Evolutionary conservation across 2,797 vertebrate genomes (phyloP).

Genomic region (Gobionotothen gibberifrons): DNA sequence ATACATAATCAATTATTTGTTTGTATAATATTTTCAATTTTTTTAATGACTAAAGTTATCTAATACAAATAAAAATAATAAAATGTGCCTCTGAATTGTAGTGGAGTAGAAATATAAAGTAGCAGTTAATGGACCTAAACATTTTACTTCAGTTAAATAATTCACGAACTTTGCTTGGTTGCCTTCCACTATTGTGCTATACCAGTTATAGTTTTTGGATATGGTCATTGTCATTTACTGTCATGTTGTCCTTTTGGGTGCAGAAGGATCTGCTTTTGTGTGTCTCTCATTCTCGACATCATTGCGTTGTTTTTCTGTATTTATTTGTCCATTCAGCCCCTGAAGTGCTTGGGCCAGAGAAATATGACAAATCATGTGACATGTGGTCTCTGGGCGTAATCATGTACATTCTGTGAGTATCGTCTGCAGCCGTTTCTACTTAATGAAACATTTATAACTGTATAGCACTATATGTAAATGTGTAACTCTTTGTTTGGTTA

Average conservation of each 20-base stretch:
- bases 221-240: constrained; percentile 4
- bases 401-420: constrained; percentile 97
- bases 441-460: background rate
- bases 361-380: constrained; percentile 98
- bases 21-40: too few species aligned
- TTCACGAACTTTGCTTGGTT: too few species aligned
- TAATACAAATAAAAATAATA: too few species aligned
- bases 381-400: constrained; percentile 99
- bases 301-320: constrained; percentile 36
- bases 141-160: too few species aligned
- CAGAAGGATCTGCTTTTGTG: constrained; percentile 10
- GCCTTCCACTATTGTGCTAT: background rate
- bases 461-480: background rate
- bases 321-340: constrained; percentile 84
- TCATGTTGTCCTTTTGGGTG: constrained; percentile 21
- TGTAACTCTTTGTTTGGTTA: background rate
- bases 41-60: too few species aligned
- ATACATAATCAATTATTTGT: too few species aligned
- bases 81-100: too few species aligned
- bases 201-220: background rate
- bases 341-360: constrained; percentile 96
- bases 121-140: too few species aligned
- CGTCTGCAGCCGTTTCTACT: constrained; percentile 7
- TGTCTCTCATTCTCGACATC: constrained; percentile 22
- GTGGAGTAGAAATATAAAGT: too few species aligned